These are phyloP conservation scores for Chloropsis hardwickii DNA, from an alignment of 2,113 vertebrate genomes.

Conservation along the genomic window DNA sequence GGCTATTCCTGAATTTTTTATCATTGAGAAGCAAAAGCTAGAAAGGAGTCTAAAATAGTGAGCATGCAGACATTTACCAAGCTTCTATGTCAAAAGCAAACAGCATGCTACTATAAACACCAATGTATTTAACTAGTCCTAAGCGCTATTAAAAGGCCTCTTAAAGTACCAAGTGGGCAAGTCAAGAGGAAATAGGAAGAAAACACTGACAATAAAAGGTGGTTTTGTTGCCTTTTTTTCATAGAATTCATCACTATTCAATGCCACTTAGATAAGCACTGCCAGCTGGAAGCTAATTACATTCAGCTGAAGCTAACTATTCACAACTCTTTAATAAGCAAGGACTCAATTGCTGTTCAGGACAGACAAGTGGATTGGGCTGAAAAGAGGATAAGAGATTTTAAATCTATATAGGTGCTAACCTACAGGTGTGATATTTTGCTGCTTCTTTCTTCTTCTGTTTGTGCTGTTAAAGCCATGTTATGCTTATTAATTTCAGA, in stretches of 20 bases:
- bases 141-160: not conserved
- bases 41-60: accelerated
- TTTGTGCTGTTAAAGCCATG: not conserved
- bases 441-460: not conserved
- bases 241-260: not conserved
- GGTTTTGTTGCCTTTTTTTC: not conserved
- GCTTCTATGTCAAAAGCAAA: not conserved
- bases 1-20: not conserved
- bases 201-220: not conserved
- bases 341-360: not conserved
- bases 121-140: not conserved
- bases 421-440: not conserved
- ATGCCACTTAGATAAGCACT: not conserved
- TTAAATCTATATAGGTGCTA: not conserved
- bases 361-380: not conserved
- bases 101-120: not conserved
- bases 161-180: not conserved
- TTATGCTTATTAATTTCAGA: not conserved
- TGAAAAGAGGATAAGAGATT: not conserved
- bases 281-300: conserved; percentile 32
- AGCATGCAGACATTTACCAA: not conserved
- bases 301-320: conserved; percentile 33
- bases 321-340: not conserved
- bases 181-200: not conserved
- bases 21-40: not conserved